phyloP scores from a whole-genome alignment of 2,888 invertebrate species.

The Carterocephalus palaemon region DNA sequence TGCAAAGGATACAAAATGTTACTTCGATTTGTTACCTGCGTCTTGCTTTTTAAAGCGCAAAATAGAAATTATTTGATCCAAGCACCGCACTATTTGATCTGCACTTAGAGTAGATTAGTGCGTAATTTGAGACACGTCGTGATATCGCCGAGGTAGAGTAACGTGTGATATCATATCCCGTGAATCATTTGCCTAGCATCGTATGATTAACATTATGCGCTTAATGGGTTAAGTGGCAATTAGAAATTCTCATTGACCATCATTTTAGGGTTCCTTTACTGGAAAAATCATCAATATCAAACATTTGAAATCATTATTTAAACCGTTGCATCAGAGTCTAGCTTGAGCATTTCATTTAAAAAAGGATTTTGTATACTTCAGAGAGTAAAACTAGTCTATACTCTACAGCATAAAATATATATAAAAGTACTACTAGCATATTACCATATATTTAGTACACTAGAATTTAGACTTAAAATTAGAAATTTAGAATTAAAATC shows the following conservation, averaged over 20 bases:
- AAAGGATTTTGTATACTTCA: too few relatives aligned
- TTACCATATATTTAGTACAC: too few relatives aligned
- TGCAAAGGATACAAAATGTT: constrained; percentile 2
- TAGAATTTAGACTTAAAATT: too few relatives aligned
- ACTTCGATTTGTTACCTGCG: neutral
- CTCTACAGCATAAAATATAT: too few relatives aligned
- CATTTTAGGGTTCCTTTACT: constrained; percentile 25
- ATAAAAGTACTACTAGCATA: too few relatives aligned
- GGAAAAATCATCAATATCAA: constrained; percentile 16
- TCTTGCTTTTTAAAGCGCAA: constrained; percentile 1
- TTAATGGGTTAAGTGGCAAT: constrained; percentile 69
- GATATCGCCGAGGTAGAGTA: constrained; percentile 46
- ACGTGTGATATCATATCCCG: constrained; percentile 69
- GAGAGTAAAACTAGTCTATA: too few relatives aligned
- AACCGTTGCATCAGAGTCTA: too few relatives aligned
- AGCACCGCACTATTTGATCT: constrained; percentile 50
- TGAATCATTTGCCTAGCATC: constrained; percentile 52
- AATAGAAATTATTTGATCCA: constrained; percentile 9
- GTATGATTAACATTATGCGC: constrained; percentile 45
- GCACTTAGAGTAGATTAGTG: constrained; percentile 60
- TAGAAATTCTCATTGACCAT: constrained; percentile 45
- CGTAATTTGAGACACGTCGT: constrained; percentile 51
- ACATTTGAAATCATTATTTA: too few relatives aligned
- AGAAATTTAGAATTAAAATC: too few relatives aligned
- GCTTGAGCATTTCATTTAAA: too few relatives aligned